A percentile compares a stretch with the other conserved stretches of the same genome.
Conservation (phyloP, 2,113 vertebrate species). For the Megaleporinus macrocephalus region DNA sequence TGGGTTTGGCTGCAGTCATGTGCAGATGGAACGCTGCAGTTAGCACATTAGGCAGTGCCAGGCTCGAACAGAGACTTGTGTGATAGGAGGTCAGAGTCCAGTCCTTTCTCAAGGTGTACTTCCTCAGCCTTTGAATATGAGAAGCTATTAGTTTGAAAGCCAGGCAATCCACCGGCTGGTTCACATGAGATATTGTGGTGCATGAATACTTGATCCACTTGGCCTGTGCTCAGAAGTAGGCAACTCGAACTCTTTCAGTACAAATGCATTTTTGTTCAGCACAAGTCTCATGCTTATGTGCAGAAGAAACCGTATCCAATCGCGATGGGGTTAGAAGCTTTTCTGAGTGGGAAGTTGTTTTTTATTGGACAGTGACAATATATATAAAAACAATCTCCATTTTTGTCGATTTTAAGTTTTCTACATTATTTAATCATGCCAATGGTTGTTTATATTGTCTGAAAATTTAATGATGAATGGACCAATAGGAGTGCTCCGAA, state of each 20-base stretch:
- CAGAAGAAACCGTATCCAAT: not conserved
- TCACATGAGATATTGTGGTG: conserved; percentile 34
- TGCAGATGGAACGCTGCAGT: not conserved
- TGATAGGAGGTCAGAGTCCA: conserved; percentile 35
- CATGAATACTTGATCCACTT: conserved; percentile 32
- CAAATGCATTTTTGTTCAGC: conserved; percentile 20
- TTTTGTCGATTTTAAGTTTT: no score
- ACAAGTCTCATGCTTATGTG: not conserved
- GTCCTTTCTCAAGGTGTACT: conserved; percentile 35
- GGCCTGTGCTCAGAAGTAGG: conserved; percentile 19
- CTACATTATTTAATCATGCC: no score
- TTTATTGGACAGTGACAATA: not conserved
- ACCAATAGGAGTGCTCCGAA: no score
- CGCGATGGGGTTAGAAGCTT: not conserved
- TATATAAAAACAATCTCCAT: no score
- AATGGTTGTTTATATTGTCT: no score
- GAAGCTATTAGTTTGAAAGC: conserved; percentile 41
- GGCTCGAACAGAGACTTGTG: conserved; percentile 28
- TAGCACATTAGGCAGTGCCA: conserved; percentile 3
- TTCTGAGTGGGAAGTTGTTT: not conserved
- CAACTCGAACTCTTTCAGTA: conserved; percentile 6
- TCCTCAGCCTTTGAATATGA: conserved; percentile 27
- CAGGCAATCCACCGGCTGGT: conserved; percentile 13
- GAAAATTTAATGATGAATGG: no score
- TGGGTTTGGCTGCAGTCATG: not conserved